phyloP scores from a whole-genome alignment of 2,888 invertebrate species.

The Cryptocheilus praepositus region DNA sequence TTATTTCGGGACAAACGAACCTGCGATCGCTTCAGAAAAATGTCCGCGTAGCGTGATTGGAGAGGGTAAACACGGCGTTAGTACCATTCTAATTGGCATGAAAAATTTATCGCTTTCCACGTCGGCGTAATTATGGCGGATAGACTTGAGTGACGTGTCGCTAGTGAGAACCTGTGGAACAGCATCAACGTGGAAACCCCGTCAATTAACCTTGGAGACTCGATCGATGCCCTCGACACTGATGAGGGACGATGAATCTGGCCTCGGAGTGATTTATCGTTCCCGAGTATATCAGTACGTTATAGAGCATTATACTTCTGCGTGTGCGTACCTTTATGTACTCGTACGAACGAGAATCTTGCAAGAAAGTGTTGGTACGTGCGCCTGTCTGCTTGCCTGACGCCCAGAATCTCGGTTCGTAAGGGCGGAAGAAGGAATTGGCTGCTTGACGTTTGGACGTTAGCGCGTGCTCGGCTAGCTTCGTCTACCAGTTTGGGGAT shows the following conservation, averaged over 20 bases:
- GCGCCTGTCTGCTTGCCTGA: no score
- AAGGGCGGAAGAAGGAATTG: no score
- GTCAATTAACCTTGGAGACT: conserved; percentile 31
- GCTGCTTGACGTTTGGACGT: no score
- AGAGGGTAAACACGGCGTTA: background rate
- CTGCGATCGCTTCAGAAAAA: no score
- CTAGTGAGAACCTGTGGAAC: conserved; percentile 8
- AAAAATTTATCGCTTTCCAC: background rate
- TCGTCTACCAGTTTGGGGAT: no score
- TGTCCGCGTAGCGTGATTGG: no score
- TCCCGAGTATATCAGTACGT: background rate
- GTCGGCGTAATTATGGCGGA: conserved; percentile 10
- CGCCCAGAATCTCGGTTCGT: no score
- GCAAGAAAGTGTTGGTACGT: background rate
- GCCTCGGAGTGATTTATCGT: conserved; percentile 42
- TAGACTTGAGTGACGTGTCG: background rate
- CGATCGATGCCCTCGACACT: conserved; percentile 26
- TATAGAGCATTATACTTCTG: background rate
- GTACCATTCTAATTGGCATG: background rate
- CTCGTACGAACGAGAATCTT: background rate
- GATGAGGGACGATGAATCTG: conserved; percentile 43
- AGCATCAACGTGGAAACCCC: conserved; percentile 17
- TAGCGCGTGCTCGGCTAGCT: no score
- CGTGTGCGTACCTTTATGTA: background rate
- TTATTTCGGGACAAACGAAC: background rate